A percentile compares a stretch with the other conserved stretches of the same genome.
phyloP scores from a whole-genome alignment of 2,888 invertebrate genomes.

The Polyommatus iphigenia region DNA sequence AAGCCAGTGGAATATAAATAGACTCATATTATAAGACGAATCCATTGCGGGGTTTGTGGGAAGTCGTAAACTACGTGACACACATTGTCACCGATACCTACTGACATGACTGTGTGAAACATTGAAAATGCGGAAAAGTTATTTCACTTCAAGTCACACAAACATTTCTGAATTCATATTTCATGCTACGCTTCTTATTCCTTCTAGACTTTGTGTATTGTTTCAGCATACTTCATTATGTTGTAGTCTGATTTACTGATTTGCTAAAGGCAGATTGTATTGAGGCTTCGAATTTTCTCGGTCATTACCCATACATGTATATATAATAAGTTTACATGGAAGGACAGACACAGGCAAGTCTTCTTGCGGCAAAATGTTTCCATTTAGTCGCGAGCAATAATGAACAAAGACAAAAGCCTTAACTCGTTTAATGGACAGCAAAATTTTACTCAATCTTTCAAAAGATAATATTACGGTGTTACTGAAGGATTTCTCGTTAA shows the following conservation, averaged over 20 bases:
- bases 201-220: neutral
- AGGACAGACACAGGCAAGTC: neutral
- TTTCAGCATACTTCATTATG: no score
- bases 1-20: neutral
- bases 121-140: neutral
- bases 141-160: neutral
- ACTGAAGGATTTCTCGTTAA: slow-evolving; percentile 31
- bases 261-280: neutral
- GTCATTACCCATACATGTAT: neutral
- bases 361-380: neutral
- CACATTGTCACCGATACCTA: neutral
- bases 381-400: neutral
- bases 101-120: neutral
- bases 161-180: neutral
- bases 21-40: neutral
- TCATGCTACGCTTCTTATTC: neutral
- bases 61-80: neutral
- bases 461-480: slow-evolving; percentile 14
- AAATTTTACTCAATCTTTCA: slow-evolving; percentile 8
- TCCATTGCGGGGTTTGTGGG: neutral
- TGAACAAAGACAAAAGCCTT: neutral
- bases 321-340: no score
- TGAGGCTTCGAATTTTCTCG: neutral
- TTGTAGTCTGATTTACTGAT: neutral
- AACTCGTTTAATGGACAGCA: neutral